A percentile compares a stretch with the other conserved stretches of the same genome.
Evolutionary conservation across 35 echinoderm and acorn worm genomes (phyloP).

Genomic region (Strongylocentrotus purpuratus): DNA sequence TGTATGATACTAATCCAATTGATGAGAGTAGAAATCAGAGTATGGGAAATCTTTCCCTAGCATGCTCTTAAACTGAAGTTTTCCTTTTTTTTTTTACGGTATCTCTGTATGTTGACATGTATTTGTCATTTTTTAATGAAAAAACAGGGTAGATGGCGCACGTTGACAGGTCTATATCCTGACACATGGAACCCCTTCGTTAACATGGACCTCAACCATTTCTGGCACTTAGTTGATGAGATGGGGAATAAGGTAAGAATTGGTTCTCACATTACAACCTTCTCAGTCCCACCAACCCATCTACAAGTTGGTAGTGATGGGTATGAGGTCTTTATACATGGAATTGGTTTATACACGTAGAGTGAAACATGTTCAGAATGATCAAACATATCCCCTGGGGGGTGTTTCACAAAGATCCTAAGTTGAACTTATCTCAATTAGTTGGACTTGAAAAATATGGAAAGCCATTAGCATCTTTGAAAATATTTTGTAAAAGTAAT

Average conservation of each 20-base stretch:
- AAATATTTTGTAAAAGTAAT: too few species aligned
- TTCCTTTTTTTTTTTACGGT: too few species aligned
- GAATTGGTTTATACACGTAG: neutral
- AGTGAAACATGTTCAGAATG: neutral
- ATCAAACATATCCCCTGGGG: neutral
- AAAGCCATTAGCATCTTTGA: too few species aligned
- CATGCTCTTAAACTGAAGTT: too few species aligned
- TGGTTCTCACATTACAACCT: neutral
- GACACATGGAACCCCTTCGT: slow-evolving; percentile 27
- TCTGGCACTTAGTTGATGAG: neutral
- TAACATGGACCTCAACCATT: slow-evolving; percentile 23
- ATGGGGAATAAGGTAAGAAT: slow-evolving; percentile 27
- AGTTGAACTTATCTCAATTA: too few species aligned
- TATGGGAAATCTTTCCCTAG: too few species aligned
- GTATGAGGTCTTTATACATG: neutral
- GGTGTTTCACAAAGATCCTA: too few species aligned
- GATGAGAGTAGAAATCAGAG: too few species aligned
- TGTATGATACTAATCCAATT: too few species aligned
- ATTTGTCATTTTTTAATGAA: neutral
- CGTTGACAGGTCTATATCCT: neutral
- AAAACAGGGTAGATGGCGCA: slow-evolving; percentile 33
- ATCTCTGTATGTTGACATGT: neutral
- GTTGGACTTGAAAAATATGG: too few species aligned
- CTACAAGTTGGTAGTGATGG: neutral
- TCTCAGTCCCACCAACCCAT: too few species aligned